Conservation (phyloP, 2,888 invertebrate genomes). For the Apotomis turbidana region DNA sequence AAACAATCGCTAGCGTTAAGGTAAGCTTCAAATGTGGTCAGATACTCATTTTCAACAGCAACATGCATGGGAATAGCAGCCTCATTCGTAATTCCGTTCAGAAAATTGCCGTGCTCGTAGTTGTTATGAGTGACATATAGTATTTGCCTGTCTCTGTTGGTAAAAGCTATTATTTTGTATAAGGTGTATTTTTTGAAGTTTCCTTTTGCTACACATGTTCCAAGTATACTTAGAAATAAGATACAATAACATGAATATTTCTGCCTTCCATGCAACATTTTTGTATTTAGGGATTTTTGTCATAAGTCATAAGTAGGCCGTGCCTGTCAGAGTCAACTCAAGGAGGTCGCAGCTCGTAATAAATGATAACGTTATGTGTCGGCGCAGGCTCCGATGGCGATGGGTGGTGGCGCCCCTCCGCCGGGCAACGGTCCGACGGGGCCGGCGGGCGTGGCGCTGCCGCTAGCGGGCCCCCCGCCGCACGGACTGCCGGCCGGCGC, state of each 20-base stretch:
- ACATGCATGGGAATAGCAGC: slow-evolving; percentile 69
- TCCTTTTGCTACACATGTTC: neutral
- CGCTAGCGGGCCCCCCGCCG: slow-evolving; percentile 63
- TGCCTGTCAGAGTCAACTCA: neutral
- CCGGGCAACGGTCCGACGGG: slow-evolving; percentile 68
- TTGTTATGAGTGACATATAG: slow-evolving; percentile 57
- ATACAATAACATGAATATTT: neutral
- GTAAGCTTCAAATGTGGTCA: slow-evolving; percentile 55
- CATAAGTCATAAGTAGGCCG: slow-evolving; percentile 12
- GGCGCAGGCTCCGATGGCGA: slow-evolving; percentile 70
- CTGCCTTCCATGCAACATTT: slow-evolving; percentile 3
- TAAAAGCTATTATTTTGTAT: slow-evolving; percentile 70
- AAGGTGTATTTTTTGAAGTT: slow-evolving; percentile 50
- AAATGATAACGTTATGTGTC: slow-evolving; percentile 14
- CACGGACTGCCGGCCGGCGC: slow-evolving; percentile 68
- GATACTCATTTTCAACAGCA: slow-evolving; percentile 53
- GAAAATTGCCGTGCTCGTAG: slow-evolving; percentile 55
- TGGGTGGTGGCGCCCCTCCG: slow-evolving; percentile 71
- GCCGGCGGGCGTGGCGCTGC: slow-evolving; percentile 53
- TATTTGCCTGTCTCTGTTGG: slow-evolving; percentile 59
- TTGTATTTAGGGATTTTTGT: neutral
- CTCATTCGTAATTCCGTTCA: slow-evolving; percentile 71
- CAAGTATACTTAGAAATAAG: slow-evolving; percentile 7
- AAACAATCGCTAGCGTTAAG: slow-evolving; percentile 45
- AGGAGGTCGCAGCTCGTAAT: too few species aligned